Base-by-base conservation (phyloP, 1,140 invertebrate species). In the Caenorhabditis remanei region DNA sequence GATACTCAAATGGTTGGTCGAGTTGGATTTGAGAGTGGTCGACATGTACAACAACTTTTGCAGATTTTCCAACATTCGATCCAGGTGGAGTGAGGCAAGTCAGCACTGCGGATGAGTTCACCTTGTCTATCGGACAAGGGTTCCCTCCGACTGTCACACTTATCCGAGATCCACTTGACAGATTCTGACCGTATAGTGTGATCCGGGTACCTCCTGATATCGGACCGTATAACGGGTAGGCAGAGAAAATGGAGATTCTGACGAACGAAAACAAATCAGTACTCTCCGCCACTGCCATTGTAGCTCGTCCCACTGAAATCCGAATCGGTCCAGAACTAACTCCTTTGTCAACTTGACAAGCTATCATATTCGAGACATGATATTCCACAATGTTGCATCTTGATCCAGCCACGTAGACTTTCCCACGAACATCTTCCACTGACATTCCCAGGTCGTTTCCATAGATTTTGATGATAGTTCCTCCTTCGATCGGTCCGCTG, bases 401-500 rank as follows among this genome's bases (percentile, higher is more conserved):
- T 6, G 97, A 95, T 89, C 96, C 95, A 1, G 96, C 97, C 90
- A 99, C 97, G 9, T 95, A 95, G 85, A 99, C 96, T 94, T 97
- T 96, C 19, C 96, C 96, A 56, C 94, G 94, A 0, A 99, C 96
- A 93, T 99, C 97, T 91, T 96, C 95, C 90, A 96, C 95, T 88
- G 95, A 95, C 75, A 97, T 94, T 0, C 98, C 98, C 41, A 99
- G 94, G 94, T 99, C 98, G 91, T 96, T 96, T 9, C 98, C 98
- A 94, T 96, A 96, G 86, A 99, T 98, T 9, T 97, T 98, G 0
- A 99, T 95, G 50, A 97, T 93, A 32, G 98, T 99, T 2, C 98
- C 98, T 43, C 98, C 98, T 94, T 98, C 96, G 75, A 97, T 95
- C 13, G 97, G 98, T 16, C 98, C 98, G 92, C 96, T 97, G 40